These are phyloP conservation scores for Brenthis daphne DNA, from an alignment of 2,888 invertebrate genomes.

Conservation along the genomic window DNA sequence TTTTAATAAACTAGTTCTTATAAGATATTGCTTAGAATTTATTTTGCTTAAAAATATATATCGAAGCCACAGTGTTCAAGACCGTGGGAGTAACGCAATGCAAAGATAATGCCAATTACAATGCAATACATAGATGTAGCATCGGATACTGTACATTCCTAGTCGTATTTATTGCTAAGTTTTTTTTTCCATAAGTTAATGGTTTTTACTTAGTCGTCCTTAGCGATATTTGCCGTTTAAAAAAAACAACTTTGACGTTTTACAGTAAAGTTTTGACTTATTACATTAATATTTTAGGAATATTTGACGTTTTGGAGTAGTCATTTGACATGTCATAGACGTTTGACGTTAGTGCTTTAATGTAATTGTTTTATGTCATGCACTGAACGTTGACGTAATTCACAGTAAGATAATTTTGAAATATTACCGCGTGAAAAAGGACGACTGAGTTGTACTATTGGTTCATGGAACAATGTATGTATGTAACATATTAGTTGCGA, in stretches of 20 bases:
- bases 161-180: conserved; percentile 23
- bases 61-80: conserved; percentile 15
- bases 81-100: conserved; percentile 8
- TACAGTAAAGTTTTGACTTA: not conserved
- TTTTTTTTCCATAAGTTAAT: conserved; percentile 2
- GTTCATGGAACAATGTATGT: conserved; percentile 2
- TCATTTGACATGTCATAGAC: not conserved
- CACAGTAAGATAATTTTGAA: no score
- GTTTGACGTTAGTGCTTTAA: not conserved
- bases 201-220: conserved; percentile 11
- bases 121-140: conserved; percentile 15
- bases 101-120: conserved; percentile 16
- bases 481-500: conserved; percentile 5
- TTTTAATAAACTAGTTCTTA: no score
- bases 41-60: conserved; percentile 1
- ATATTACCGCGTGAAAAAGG: not conserved
- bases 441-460: not conserved
- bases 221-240: not conserved
- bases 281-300: not conserved
- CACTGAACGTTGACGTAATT: no score
- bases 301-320: not conserved
- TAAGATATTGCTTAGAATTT: not conserved
- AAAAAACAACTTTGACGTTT: not conserved
- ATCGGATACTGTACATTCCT: conserved; percentile 28
- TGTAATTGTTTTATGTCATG: no score